Conservation (phyloP, 2,113 vertebrate species). For the Meriones unguiculatus region DNA sequence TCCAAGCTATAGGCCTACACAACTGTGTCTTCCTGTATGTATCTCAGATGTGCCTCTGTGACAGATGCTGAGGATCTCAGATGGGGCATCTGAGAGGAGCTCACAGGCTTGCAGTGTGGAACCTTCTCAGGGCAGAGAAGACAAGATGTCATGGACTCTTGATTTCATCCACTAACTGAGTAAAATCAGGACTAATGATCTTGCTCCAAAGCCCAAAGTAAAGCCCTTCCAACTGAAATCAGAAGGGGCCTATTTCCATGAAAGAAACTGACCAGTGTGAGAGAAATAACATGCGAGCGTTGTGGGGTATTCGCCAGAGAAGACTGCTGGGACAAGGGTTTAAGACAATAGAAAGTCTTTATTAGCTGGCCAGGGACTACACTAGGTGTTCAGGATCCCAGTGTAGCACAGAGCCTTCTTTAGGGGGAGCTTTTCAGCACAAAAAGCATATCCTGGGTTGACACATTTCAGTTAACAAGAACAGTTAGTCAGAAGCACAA, state of each 20-base stretch:
- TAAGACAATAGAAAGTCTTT: not conserved
- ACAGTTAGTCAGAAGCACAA: not conserved
- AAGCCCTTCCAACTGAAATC: not conserved
- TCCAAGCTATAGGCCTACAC: not conserved
- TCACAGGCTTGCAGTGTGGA: not conserved
- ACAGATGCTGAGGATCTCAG: not conserved
- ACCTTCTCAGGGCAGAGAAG: not conserved
- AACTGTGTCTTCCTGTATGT: not conserved
- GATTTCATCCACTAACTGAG: not conserved
- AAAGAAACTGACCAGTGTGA: not conserved
- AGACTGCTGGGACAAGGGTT: not conserved
- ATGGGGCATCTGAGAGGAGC: not conserved
- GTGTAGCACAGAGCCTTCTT: not conserved
- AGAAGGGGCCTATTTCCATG: not conserved
- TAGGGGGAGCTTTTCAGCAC: not conserved
- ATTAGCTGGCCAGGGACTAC: not conserved
- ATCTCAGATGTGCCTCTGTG: not conserved
- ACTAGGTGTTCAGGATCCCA: not conserved
- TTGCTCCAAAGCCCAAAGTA: not conserved
- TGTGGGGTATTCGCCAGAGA: not conserved
- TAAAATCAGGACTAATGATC: not conserved
- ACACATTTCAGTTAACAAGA: not conserved
- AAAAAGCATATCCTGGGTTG: not conserved
- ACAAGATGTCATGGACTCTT: not conserved
- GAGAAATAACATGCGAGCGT: not conserved